These are phyloP conservation scores for Podarcis siculus DNA, from an alignment of 2,797 vertebrate genomes.

Conservation along the genomic window DNA sequence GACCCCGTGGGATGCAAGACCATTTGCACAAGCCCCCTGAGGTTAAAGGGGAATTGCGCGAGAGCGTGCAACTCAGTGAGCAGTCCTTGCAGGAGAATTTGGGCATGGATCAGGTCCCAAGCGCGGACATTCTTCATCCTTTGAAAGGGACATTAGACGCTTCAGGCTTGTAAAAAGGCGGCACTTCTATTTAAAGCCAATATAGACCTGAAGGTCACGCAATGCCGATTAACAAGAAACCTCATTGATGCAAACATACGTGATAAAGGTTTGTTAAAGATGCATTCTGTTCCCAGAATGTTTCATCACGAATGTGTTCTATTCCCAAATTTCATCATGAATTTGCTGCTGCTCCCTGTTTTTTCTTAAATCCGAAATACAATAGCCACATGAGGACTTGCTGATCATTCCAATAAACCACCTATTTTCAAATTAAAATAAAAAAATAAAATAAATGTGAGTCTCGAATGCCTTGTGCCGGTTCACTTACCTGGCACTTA, in stretches of 20 bases:
- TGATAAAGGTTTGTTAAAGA: background rate
- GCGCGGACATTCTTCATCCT: background rate
- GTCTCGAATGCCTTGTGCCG: constrained; percentile 24
- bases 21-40: background rate
- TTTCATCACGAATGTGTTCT: constrained; percentile 27
- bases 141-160: constrained; percentile 47
- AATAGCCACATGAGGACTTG: background rate
- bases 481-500: constrained; percentile 28
- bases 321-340: constrained; percentile 58
- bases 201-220: constrained; percentile 53
- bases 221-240: constrained; percentile 49
- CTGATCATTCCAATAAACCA: constrained; percentile 3
- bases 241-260: background rate
- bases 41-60: background rate
- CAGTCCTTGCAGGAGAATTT: background rate
- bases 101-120: background rate
- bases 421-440: too few species aligned
- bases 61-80: background rate
- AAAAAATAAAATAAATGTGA: background rate
- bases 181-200: constrained; percentile 59
- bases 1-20: background rate
- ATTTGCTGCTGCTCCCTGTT: constrained; percentile 58
- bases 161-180: constrained; percentile 53
- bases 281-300: background rate
- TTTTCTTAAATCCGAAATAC: constrained; percentile 22